Evolutionary conservation across 2,113 vertebrate species (phyloP).

Genomic region (Gorsachius goisagi): DNA sequence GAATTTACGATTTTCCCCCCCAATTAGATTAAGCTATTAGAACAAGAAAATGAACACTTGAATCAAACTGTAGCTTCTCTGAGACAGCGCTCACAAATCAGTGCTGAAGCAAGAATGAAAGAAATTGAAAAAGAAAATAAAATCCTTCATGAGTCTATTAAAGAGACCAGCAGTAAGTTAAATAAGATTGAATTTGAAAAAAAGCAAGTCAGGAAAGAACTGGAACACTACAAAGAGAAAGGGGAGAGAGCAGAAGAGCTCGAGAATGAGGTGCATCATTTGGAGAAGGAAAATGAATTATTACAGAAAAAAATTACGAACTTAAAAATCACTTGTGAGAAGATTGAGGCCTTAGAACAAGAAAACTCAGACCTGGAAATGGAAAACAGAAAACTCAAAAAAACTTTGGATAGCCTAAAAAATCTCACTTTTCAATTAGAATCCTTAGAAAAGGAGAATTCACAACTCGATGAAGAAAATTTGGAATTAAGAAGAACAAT

Average conservation of each 20-base stretch:
- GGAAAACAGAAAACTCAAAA: conserved; percentile 91
- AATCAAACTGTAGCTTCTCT: conserved; percentile 89
- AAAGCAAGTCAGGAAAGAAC: conserved; percentile 90
- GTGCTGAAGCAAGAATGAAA: conserved; percentile 91
- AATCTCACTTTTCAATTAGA: conserved; percentile 89
- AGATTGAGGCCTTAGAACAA: conserved; percentile 89
- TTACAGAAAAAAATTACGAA: conserved; percentile 92
- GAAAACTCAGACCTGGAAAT: conserved; percentile 90
- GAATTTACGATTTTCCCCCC: not conserved
- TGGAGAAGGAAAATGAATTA: conserved; percentile 90
- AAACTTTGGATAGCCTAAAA: conserved; percentile 88
- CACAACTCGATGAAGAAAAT: conserved; percentile 93
- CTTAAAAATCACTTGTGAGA: conserved; percentile 93
- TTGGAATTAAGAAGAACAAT: conserved; percentile 87
- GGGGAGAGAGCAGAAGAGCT: conserved; percentile 91
- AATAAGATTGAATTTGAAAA: conserved; percentile 95
- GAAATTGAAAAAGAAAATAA: conserved; percentile 97
- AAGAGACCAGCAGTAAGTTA: conserved; percentile 91
- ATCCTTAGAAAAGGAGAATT: conserved; percentile 92
- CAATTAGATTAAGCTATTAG: conserved; percentile 88
- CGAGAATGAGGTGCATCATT: conserved; percentile 83
- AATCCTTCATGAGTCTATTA: conserved; percentile 94
- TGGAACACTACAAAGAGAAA: conserved; percentile 91
- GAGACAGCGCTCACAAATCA: conserved; percentile 91
- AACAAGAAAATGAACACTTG: conserved; percentile 95